Evolutionary conservation across 2,797 vertebrate genomes (phyloP).

Genomic region (Chelon auratus): DNA sequence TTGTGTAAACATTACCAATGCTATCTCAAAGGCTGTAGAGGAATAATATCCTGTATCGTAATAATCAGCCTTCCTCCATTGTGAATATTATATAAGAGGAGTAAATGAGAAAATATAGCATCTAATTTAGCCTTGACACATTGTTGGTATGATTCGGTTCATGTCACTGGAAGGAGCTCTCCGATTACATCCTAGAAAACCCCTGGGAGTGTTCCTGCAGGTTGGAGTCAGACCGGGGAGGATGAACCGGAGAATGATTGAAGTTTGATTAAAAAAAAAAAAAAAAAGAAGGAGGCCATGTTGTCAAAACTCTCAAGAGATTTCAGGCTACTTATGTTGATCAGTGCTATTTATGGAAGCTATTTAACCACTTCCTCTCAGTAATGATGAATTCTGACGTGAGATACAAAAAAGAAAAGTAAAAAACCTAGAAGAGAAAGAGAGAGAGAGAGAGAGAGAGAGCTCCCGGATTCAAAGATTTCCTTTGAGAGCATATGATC

Average conservation of each 20-base stretch:
- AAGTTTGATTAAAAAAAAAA: slow-evolving; percentile 23
- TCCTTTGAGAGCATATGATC: slow-evolving; percentile 76
- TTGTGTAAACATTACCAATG: slow-evolving; percentile 37
- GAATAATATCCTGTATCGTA: slow-evolving; percentile 41
- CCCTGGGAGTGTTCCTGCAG: slow-evolving; percentile 10
- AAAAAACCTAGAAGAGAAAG: neutral
- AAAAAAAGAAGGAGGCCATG: slow-evolving; percentile 43
- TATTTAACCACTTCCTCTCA: slow-evolving; percentile 51
- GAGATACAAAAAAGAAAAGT: slow-evolving; percentile 21
- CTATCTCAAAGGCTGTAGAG: slow-evolving; percentile 11
- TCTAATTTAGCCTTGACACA: slow-evolving; percentile 32
- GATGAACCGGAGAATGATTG: slow-evolving; percentile 28
- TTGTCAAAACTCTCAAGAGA: slow-evolving; percentile 49
- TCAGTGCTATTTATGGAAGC: slow-evolving; percentile 48
- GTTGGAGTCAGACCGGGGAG: slow-evolving; percentile 3
- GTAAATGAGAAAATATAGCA: slow-evolving; percentile 36
- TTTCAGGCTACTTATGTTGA: slow-evolving; percentile 54
- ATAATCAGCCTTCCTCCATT: slow-evolving; percentile 34
- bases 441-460: slow-evolving; percentile 19
- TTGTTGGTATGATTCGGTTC: slow-evolving; percentile 10
- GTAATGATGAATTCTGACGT: slow-evolving; percentile 51
- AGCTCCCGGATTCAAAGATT: slow-evolving; percentile 70
- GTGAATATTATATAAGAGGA: slow-evolving; percentile 36
- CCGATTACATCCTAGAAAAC: slow-evolving; percentile 31
- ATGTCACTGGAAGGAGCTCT: slow-evolving; percentile 32